Percentiles rank a stretch among this genome's conserved stretches.
phyloP scores from a whole-genome alignment of 2,888 invertebrate genomes.

The Augiades crinisus region DNA sequence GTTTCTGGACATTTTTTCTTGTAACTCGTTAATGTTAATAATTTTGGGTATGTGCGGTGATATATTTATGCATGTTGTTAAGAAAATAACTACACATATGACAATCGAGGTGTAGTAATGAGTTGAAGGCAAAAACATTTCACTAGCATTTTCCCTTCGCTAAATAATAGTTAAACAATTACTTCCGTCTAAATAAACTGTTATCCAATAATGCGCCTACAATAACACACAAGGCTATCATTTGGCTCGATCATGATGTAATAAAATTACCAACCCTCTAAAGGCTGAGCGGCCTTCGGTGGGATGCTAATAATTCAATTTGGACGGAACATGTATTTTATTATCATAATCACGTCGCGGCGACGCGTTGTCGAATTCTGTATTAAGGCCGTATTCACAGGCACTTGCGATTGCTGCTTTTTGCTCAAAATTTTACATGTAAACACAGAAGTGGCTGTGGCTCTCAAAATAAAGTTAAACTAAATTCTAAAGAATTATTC shows the following conservation, averaged over 20 bases:
- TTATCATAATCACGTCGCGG: slow-evolving; percentile 18
- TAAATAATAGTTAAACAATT: neutral
- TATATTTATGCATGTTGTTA: no score
- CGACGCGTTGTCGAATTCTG: slow-evolving; percentile 19
- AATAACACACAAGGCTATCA: neutral
- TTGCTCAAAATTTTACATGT: neutral
- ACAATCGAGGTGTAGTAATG: no score
- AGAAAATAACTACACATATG: no score
- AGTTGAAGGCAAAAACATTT: no score
- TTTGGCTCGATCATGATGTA: slow-evolving; percentile 10
- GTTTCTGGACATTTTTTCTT: no score
- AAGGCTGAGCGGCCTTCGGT: slow-evolving; percentile 2
- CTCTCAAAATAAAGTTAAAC: no score
- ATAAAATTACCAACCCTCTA: slow-evolving; percentile 6
- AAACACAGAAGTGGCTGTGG: no score
- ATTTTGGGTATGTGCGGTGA: no score
- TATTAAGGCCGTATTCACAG: neutral
- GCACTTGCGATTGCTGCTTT: slow-evolving; percentile 8
- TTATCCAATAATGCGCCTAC: neutral
- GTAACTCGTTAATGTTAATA: no score
- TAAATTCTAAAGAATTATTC: no score
- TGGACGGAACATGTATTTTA: slow-evolving; percentile 20
- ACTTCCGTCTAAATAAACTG: neutral
- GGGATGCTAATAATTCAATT: slow-evolving; percentile 23
- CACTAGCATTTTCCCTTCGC: neutral